Evolutionary conservation across 2,113 vertebrate genomes (phyloP).

Genomic region (Edolisoma coerulescens): DNA sequence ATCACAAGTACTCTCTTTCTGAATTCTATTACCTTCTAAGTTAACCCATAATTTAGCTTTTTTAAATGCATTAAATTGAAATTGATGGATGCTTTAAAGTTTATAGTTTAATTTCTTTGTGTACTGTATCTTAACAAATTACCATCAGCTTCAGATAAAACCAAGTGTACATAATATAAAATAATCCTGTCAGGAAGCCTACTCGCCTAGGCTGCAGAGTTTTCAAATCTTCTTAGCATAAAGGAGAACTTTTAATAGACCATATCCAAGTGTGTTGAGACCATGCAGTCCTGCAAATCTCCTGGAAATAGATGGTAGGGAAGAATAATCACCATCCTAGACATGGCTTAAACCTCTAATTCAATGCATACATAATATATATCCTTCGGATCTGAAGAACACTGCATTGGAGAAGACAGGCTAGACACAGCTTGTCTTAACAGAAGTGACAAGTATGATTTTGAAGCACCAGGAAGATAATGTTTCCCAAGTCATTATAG

Average conservation of each 20-base stretch:
- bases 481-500: not conserved
- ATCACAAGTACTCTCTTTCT: slow-evolving; percentile 36
- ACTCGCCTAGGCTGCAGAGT: not conserved
- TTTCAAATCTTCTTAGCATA: slow-evolving; percentile 34
- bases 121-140: slow-evolving; percentile 30
- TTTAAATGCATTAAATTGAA: slow-evolving; percentile 57
- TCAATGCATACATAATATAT: not conserved
- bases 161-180: slow-evolving; percentile 4
- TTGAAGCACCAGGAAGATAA: not conserved
- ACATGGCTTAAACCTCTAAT: not conserved
- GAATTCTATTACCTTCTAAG: slow-evolving; percentile 47
- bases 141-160: not conserved
- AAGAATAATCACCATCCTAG: not conserved
- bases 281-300: not conserved
- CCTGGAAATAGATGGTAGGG: not conserved
- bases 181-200: slow-evolving; percentile 6
- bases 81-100: slow-evolving; percentile 52
- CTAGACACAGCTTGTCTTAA: not conserved
- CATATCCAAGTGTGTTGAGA: not conserved
- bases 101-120: slow-evolving; percentile 42
- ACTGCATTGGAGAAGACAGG: not conserved
- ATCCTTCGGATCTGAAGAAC: not conserved
- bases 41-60: slow-evolving; percentile 56
- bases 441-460: not conserved
- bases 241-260: slow-evolving; percentile 9